phyloP scores from a whole-genome alignment of 2,888 invertebrate genomes.

The Mythimna lalbum region DNA sequence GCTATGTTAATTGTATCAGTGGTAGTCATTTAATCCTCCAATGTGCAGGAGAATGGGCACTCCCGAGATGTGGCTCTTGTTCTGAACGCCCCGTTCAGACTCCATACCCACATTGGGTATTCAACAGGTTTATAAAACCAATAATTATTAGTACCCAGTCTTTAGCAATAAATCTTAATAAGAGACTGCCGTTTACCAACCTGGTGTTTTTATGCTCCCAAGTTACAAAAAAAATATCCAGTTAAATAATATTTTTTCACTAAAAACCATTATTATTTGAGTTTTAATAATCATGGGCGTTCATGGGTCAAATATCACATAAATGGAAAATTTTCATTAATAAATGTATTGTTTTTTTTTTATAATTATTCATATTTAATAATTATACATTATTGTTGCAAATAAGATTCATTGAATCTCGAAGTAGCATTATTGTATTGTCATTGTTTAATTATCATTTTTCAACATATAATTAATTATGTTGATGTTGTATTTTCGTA shows the following conservation, averaged over 20 bases:
- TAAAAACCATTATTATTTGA: not conserved
- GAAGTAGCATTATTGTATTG: conserved; percentile 45
- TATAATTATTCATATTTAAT: conserved; percentile 30
- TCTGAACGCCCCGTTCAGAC: too few species aligned
- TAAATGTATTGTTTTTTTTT: conserved; percentile 40
- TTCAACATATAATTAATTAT: conserved; percentile 45
- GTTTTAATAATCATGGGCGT: not conserved
- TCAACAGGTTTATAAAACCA: too few species aligned
- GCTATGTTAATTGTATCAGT: too few species aligned
- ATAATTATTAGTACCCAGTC: not conserved
- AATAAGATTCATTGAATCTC: conserved; percentile 72
- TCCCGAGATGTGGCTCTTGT: too few species aligned
- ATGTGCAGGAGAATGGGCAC: too few species aligned
- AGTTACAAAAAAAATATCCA: not conserved
- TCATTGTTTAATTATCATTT: conserved; percentile 52
- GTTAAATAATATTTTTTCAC: not conserved
- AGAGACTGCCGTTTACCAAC: not conserved
- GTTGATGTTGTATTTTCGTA: conserved; percentile 58
- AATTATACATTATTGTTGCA: conserved; percentile 44
- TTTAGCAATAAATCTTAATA: not conserved
- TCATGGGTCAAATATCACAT: conserved; percentile 32
- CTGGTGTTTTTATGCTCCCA: not conserved
- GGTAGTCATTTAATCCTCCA: too few species aligned
- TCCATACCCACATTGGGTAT: too few species aligned
- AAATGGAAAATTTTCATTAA: conserved; percentile 27